Evolutionary conservation across 2,888 invertebrate genomes (phyloP).

Genomic region (Nephrotoma guestfalica): DNA sequence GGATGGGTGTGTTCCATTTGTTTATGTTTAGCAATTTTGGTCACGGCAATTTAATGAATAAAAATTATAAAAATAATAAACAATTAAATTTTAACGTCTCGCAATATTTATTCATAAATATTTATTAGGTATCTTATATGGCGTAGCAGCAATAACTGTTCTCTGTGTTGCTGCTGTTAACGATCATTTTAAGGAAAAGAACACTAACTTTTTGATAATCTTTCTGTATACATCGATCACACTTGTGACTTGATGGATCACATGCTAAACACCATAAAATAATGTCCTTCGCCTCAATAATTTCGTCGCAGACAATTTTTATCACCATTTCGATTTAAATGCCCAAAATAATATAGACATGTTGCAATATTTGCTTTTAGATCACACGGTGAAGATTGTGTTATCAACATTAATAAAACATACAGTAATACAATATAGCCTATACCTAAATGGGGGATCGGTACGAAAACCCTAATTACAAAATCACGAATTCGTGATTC

Average conservation of each 20-base stretch:
- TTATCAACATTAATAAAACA: not conserved
- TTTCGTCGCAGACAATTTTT: not conserved
- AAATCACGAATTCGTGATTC: too few relatives aligned
- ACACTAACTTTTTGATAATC: not conserved
- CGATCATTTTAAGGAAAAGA: too few relatives aligned
- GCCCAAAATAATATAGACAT: not conserved
- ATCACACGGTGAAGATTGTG: not conserved
- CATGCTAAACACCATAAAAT: not conserved
- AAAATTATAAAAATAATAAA: not conserved
- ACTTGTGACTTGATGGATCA: not conserved
- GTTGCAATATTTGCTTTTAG: not conserved
- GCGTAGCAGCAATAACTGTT: too few relatives aligned
- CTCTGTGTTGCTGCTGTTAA: too few relatives aligned
- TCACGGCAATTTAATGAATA: too few relatives aligned
- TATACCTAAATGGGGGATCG: not conserved
- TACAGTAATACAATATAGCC: not conserved
- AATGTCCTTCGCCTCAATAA: not conserved
- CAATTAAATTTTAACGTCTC: not conserved
- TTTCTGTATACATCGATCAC: not conserved
- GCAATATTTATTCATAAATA: too few relatives aligned
- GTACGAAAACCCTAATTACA: too few relatives aligned
- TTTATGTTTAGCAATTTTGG: not conserved
- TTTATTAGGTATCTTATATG: too few relatives aligned
- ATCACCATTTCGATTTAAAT: not conserved
- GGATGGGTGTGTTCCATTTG: not conserved